Evolutionary conservation across 1,140 invertebrate genomes (phyloP).

Genomic region (Samia ricini): DNA sequence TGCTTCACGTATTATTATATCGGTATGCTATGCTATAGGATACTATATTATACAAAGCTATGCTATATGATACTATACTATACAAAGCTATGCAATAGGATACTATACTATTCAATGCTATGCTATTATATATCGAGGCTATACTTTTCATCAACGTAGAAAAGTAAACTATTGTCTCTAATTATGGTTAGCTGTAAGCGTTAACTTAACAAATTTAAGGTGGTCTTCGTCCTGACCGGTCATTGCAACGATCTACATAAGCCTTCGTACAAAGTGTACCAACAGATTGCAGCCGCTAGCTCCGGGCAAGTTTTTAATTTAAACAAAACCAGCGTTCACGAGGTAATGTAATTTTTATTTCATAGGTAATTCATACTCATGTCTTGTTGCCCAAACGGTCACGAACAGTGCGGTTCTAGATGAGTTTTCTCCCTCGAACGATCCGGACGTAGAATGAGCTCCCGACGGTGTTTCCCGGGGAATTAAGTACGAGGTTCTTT

Average conservation of each 20-base stretch:
- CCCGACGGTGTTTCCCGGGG: no score
- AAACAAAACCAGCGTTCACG: slow-evolving; percentile 84
- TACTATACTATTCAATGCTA: not conserved
- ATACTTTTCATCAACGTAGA: no score
- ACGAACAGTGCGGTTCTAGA: no score
- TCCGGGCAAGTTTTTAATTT: slow-evolving; percentile 86
- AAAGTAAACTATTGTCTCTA: no score
- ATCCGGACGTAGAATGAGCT: no score
- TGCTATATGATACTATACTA: not conserved
- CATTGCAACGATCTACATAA: slow-evolving; percentile 82
- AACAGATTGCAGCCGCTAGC: slow-evolving; percentile 85
- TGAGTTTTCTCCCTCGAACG: no score
- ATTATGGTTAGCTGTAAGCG: no score
- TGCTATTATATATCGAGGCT: not conserved
- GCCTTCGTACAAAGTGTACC: slow-evolving; percentile 81
- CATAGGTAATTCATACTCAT: slow-evolving; percentile 1
- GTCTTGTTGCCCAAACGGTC: no score
- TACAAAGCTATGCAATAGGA: not conserved
- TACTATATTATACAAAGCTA: not conserved
- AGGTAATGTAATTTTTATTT: slow-evolving; percentile 60
- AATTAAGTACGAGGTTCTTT: no score
- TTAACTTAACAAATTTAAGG: slow-evolving; percentile 67
- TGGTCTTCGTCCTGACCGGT: slow-evolving; percentile 87
- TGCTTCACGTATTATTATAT: no score
- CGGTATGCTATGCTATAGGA: not conserved